These are phyloP conservation scores for Euura lappo DNA, from an alignment of 1,140 invertebrate genomes.

Conservation along the genomic window DNA sequence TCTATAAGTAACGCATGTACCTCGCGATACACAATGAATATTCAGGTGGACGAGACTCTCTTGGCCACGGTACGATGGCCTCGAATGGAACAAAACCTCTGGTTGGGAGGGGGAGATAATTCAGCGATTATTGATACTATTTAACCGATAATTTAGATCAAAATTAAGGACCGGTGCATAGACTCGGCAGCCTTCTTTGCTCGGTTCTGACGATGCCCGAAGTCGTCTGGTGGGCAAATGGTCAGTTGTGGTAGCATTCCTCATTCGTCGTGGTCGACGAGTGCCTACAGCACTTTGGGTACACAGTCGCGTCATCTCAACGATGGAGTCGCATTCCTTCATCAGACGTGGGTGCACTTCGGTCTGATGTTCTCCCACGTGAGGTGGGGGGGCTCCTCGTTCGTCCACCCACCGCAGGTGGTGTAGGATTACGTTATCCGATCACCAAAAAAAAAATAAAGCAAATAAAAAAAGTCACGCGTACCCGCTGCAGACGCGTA, in stretches of 20 bases:
- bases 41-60: background rate
- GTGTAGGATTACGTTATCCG: background rate
- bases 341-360: background rate
- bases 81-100: too few species aligned
- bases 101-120: too few species aligned
- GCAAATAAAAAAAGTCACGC: too few species aligned
- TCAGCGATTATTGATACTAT: too few species aligned
- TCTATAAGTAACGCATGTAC: constrained; percentile 7
- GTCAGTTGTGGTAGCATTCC: constrained; percentile 6
- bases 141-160: too few species aligned
- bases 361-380: background rate
- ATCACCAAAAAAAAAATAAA: background rate
- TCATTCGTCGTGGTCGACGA: constrained; percentile 2
- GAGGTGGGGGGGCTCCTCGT: background rate
- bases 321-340: constrained; percentile 4
- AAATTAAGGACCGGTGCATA: background rate
- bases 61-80: background rate
- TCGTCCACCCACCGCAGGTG: background rate
- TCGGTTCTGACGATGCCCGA: background rate
- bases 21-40: constrained; percentile 3
- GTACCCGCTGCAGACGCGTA: too few species aligned
- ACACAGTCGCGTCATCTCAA: background rate
- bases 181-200: background rate
- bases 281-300: background rate
- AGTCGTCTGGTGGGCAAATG: background rate